A percentile compares a stretch with the other conserved stretches of the same genome.
phyloP scores from a whole-genome alignment of 53 echinoderm and acorn worm species.

The Paracentrotus lividus region DNA sequence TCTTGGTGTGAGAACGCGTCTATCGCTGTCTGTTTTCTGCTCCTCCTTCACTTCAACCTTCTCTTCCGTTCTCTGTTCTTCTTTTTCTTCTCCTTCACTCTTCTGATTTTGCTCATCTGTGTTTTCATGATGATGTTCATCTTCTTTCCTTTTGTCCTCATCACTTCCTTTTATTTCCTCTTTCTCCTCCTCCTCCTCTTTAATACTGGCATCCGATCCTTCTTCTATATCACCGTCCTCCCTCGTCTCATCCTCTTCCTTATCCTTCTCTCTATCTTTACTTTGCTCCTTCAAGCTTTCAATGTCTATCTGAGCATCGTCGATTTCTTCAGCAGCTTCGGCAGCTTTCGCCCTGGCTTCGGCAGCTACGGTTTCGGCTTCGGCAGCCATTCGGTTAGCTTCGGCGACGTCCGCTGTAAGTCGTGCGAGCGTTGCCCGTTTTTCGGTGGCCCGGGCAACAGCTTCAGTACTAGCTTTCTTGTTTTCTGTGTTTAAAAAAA shows the following conservation, averaged over 20 bases:
- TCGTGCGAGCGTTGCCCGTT: slow-evolving; percentile 80
- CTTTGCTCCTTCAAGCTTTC: neutral
- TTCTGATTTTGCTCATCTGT: neutral
- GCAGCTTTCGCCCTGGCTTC: slow-evolving; percentile 86
- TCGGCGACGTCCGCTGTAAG: slow-evolving; percentile 82
- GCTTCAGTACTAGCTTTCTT: slow-evolving; percentile 75
- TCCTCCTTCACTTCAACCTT: neutral
- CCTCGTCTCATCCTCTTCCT: neutral
- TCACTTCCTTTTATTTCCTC: neutral
- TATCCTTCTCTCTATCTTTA: slow-evolving; percentile 12
- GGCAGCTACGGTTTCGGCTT: slow-evolving; percentile 84
- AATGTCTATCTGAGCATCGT: slow-evolving; percentile 21
- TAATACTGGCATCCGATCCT: neutral
- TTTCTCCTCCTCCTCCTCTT: slow-evolving; percentile 6
- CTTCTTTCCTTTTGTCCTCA: slow-evolving; percentile 40
- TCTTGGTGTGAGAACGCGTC: slow-evolving; percentile 72
- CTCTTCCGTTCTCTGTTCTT: slow-evolving; percentile 4
- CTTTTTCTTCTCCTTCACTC: slow-evolving; percentile 15
- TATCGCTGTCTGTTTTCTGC: slow-evolving; percentile 65
- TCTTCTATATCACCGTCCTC: slow-evolving; percentile 31
- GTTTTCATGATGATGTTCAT: neutral
- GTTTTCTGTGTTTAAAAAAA: slow-evolving; percentile 67
- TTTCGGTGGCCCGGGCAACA: slow-evolving; percentile 75
- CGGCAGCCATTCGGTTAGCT: slow-evolving; percentile 83
- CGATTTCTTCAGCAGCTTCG: slow-evolving; percentile 71